These are phyloP conservation scores for Pogonognathellus flavescens DNA, from an alignment of 1,140 invertebrate genomes.

Conservation along the genomic window DNA sequence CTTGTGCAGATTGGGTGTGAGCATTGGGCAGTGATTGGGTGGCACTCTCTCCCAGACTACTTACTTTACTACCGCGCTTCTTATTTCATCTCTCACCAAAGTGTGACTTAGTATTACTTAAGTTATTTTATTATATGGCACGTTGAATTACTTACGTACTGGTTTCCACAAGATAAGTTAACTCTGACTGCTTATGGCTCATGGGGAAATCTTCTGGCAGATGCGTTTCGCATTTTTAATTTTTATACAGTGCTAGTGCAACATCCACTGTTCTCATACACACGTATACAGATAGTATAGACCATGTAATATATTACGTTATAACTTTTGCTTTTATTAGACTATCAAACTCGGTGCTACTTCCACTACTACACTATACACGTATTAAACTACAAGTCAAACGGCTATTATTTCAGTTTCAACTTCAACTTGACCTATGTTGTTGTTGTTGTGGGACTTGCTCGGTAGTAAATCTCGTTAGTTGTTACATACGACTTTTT, in stretches of 20 bases:
- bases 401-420: conserved; percentile 22
- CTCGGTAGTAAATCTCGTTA: conserved; percentile 19
- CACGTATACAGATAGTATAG: neutral
- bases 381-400: neutral
- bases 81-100: conserved; percentile 16
- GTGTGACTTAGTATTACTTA: neutral
- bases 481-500: neutral
- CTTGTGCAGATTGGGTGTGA: conserved; percentile 26
- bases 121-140: neutral
- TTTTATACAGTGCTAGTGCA: neutral
- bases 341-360: neutral
- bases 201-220: conserved; percentile 28
- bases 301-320: neutral
- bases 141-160: conserved; percentile 27
- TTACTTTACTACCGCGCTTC: conserved; percentile 7
- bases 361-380: neutral
- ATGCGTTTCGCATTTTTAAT: conserved; percentile 47
- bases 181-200: conserved; percentile 7
- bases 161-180: neutral
- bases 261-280: no score
- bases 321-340: conserved; percentile 41
- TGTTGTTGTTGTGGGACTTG: conserved; percentile 9
- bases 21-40: neutral
- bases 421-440: conserved; percentile 19
- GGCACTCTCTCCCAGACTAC: conserved; percentile 12